phyloP scores from a whole-genome alignment of 2,888 invertebrate species.

The Meteorus colon region DNA sequence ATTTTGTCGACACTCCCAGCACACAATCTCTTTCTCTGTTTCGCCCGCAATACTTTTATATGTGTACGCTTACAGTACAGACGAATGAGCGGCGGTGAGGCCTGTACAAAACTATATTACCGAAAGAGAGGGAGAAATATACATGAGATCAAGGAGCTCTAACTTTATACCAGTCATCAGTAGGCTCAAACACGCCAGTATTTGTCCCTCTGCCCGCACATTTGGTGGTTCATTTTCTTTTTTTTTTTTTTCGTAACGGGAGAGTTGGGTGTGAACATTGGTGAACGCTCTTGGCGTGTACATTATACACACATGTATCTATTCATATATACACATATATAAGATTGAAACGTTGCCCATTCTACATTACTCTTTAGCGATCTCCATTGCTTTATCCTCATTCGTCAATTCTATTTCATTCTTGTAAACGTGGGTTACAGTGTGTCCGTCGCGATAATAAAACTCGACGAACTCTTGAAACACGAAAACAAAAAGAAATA shows the following conservation, averaged over 20 bases:
- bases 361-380: constrained; percentile 16
- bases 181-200: constrained; percentile 54
- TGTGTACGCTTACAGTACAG: background rate
- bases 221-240: constrained; percentile 56
- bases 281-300: background rate
- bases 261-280: constrained; percentile 54
- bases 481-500: constrained; percentile 28
- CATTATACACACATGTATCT: constrained; percentile 5
- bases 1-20: background rate
- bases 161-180: constrained; percentile 68
- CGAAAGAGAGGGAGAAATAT: constrained; percentile 29
- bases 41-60: background rate
- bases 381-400: constrained; percentile 16
- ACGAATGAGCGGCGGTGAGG: background rate
- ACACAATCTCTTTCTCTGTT: background rate
- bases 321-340: constrained; percentile 24
- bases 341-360: constrained; percentile 20
- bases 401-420: background rate
- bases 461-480: background rate
- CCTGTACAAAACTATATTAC: constrained; percentile 24
- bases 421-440: constrained; percentile 6
- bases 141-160: constrained; percentile 50
- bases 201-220: constrained; percentile 62
- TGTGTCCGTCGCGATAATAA: background rate
- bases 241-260: constrained; percentile 50